phyloP scores from a whole-genome alignment of 2,113 vertebrate genomes.

The Patagioenas fasciata region DNA sequence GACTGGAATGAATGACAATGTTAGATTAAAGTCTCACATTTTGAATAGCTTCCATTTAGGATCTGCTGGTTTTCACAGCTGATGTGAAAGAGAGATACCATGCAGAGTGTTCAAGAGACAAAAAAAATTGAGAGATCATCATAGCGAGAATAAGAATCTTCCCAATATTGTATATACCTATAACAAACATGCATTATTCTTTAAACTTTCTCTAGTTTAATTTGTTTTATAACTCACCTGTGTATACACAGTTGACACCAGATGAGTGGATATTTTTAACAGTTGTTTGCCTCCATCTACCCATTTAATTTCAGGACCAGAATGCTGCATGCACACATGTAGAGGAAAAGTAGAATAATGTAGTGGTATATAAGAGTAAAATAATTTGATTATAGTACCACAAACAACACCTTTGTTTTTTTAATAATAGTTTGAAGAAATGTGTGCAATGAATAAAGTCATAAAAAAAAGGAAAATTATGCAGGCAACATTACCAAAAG shows the following conservation, averaged over 20 bases:
- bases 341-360: neutral
- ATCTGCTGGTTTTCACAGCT: neutral
- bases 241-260: slow-evolving; percentile 96
- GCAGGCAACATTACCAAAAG: slow-evolving; percentile 30
- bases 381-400: neutral
- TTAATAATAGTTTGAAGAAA: neutral
- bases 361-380: neutral
- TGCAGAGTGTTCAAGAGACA: neutral
- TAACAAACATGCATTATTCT: neutral
- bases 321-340: slow-evolving; percentile 78
- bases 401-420: neutral
- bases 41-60: neutral
- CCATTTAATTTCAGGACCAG: slow-evolving; percentile 94
- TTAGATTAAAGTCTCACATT: neutral
- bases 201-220: neutral
- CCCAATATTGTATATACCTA: neutral
- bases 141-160: neutral
- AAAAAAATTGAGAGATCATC: neutral
- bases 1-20: neutral
- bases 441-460: slow-evolving; percentile 50
- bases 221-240: slow-evolving; percentile 80
- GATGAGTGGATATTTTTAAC: slow-evolving; percentile 90
- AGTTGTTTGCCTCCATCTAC: slow-evolving; percentile 94
- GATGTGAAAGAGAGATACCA: neutral
- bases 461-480: slow-evolving; percentile 36